Base-by-base conservation (phyloP, 2,888 invertebrate species). In the Mythimna pallens region DNA sequence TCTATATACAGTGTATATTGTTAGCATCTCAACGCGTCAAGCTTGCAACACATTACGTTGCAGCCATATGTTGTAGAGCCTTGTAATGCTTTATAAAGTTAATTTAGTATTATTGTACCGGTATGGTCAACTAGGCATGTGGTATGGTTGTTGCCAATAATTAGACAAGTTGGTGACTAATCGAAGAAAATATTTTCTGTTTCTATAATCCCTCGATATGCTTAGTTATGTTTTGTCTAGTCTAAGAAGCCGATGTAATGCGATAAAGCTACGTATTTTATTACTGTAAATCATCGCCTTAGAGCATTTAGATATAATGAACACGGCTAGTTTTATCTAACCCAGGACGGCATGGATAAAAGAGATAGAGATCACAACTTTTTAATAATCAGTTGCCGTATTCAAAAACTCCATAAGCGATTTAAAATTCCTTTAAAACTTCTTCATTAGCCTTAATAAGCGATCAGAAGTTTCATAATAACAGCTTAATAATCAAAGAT, bases 11-110 rank as follows among this genome's bases (percentile, higher is more conserved):
- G 1, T 25, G 25, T 25, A 25, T 85, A 82, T 83, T 76, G 87
- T 85, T 72, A 79, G 66, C 73, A 84, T 84, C 70, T 67, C 69
- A 59, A 59, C 68, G 61, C 59, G n/a, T 40, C 54, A 68, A 25
- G 70, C 63, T 73, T 78, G 78, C 78, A 77, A 78, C 73, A 72
- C 68, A 69, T 78, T 78, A 79, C 65, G 74, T 52, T 71, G 68
- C 71, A 54, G 84, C 89, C 90, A 90, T 90, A 89, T 90, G 90
- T 81, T 86, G 65, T 57, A 30, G 73, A 83, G 76, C 89, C 90
- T 90, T 90, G 86, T 69, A 82, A 68, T 73, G 80, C 89, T 89
- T 74, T 89, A 89, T 85, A 78, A 58, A 84, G 84, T 81, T 84
- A 83, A 87, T 89, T 89, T 85, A 85, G 80, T 88, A 87, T 86